Evolutionary conservation across 2,888 invertebrate genomes (phyloP).

Genomic region (Folsomia candida): DNA sequence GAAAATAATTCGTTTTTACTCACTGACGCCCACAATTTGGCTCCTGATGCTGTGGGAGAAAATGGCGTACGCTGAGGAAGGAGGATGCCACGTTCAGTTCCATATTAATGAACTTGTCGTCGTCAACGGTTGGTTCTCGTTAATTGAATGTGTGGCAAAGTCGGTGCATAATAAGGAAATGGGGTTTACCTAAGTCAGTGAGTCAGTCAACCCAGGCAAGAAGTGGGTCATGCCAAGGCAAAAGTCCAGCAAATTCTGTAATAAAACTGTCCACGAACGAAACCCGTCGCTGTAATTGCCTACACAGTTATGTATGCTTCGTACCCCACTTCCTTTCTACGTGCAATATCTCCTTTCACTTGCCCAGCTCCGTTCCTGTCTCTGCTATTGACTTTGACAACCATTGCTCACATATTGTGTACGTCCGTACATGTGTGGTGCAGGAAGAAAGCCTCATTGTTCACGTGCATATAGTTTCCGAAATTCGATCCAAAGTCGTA

Average conservation of each 20-base stretch:
- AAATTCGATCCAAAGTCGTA: not conserved
- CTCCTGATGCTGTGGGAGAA: too few species aligned
- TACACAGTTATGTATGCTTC: not conserved
- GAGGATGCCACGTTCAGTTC: too few species aligned
- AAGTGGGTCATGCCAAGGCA: slow-evolving; percentile 9
- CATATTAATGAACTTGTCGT: too few species aligned
- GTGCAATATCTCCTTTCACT: too few species aligned
- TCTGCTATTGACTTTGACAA: not conserved
- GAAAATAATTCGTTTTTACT: not conserved
- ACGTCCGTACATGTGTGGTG: not conserved
- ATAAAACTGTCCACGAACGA: not conserved
- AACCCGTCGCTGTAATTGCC: not conserved
- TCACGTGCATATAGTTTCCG: not conserved
- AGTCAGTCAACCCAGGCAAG: slow-evolving; percentile 3
- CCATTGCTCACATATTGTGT: not conserved
- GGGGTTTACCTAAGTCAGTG: too few species aligned
- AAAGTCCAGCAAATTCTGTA: slow-evolving; percentile 1
- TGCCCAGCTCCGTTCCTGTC: too few species aligned
- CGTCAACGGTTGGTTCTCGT: too few species aligned
- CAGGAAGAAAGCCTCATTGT: not conserved
- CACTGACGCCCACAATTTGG: not conserved
- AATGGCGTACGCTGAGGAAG: too few species aligned
- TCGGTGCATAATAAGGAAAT: too few species aligned
- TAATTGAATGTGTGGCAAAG: too few species aligned
- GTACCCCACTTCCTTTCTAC: too few species aligned